A percentile compares a stretch with the other conserved stretches of the same genome.
Conservation (phyloP, 2,797 vertebrate species). For the Mallotus villosus region DNA sequence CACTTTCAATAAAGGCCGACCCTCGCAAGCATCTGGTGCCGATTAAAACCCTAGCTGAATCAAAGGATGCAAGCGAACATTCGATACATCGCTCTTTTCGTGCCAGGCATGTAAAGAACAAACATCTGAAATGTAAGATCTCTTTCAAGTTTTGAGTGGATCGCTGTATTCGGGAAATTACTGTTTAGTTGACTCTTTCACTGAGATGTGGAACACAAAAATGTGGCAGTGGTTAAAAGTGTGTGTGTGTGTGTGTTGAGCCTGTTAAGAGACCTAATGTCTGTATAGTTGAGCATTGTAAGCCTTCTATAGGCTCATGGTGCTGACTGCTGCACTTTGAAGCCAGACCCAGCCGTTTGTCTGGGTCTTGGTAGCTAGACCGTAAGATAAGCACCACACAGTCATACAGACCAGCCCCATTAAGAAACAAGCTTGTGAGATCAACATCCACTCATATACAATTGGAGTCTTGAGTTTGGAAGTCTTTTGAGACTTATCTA, state of each 20-base stretch:
- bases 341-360: background rate
- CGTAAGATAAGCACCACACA: slow-evolving; percentile 29
- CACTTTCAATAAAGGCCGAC: slow-evolving; percentile 60
- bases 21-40: slow-evolving; percentile 67
- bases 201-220: slow-evolving; percentile 35
- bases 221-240: slow-evolving; percentile 27
- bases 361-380: slow-evolving; percentile 17
- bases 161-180: slow-evolving; percentile 45
- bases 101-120: slow-evolving; percentile 51
- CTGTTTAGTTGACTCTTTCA: slow-evolving; percentile 24
- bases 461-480: background rate
- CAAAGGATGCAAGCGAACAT: slow-evolving; percentile 67
- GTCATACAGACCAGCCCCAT: slow-evolving; percentile 1
- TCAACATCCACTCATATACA: background rate
- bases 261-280: slow-evolving; percentile 31
- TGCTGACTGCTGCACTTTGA: too few species aligned
- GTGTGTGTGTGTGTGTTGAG: slow-evolving; percentile 15
- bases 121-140: slow-evolving; percentile 42
- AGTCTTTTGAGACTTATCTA: background rate
- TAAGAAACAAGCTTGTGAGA: background rate
- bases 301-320: background rate
- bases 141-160: slow-evolving; percentile 34
- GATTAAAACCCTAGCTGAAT: slow-evolving; percentile 63
- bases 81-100: slow-evolving; percentile 58
- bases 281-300: slow-evolving; percentile 40